Evolutionary conservation across 2,797 vertebrate genomes (phyloP), one percentile per base, ranked within the genome.

Genomic region (Tangara arthus): DNA sequence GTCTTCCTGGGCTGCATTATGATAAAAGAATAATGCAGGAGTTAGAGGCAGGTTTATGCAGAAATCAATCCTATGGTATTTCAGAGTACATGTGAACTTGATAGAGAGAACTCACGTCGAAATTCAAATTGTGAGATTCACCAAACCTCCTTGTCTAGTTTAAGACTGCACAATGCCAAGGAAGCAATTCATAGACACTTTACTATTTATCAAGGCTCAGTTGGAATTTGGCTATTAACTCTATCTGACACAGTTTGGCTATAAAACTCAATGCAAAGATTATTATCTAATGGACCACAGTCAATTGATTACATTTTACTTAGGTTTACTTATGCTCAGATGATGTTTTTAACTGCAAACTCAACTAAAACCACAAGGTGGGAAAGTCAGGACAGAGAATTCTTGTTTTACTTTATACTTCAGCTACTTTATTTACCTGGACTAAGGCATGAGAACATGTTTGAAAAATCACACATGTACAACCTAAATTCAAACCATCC

Each of bases 311-410:
- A 75, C 50, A 82, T 86, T 94, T 83, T 65, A 77, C 30, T 88
- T 56, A 60, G 56, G n/a, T 89, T 91, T 95, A 71, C 35, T 88
- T 90, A 82, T 12, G 70, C 50, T 82, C 66, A 60, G 46, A 91
- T 30, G 16, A 82, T 3, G 3, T 24, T 71, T 95, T 81, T 41
- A 65, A 88, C 77, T 41, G 20, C 47, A 87, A 93, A 90, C 30
- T 71, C 47, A 87, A 73, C 63, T 66, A 44, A 95, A 95, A 84
- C 69, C 81, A 61, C 70, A 65, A 66, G 19, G 63, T 55, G 23
- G 55, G 44, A 89, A 95, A 90, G 21, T 11, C 44, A 89, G 56
- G 77, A 92, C 46, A 95, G 55, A 95, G 73, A 88, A 91, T 59
- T 93, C 59, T 86, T 93, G 47, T 69, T 91, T 83, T 59, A 76